These are phyloP conservation scores for Aplodontia rufa DNA, from an alignment of 2,113 vertebrate genomes.

Conservation along the genomic window DNA sequence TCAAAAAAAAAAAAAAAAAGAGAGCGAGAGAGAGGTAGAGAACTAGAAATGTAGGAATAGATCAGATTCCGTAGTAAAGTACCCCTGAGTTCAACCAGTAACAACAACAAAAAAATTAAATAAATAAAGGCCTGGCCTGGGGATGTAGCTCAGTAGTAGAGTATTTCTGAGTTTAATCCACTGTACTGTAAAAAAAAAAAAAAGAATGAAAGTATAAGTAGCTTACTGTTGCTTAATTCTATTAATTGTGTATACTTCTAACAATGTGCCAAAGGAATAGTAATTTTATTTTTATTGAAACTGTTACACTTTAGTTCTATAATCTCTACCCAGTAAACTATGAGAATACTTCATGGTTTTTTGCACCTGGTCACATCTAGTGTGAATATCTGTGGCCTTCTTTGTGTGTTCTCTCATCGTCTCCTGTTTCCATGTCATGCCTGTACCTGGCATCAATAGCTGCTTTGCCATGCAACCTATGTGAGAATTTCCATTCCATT, in stretches of 20 bases:
- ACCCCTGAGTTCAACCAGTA: no score
- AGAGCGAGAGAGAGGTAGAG: no score
- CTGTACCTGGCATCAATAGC: not conserved
- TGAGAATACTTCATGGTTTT: not conserved
- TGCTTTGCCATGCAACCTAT: not conserved
- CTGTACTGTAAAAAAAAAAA: no score
- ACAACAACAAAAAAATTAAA: no score
- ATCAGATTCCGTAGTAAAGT: no score
- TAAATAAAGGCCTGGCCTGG: no score
- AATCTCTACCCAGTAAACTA: not conserved
- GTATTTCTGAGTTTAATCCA: no score
- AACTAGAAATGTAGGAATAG: no score
- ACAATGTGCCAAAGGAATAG: not conserved
- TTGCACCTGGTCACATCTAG: not conserved
- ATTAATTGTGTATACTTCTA: constrained; percentile 5
- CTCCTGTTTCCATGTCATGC: not conserved
- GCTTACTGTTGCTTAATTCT: not conserved
- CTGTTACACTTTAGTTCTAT: not conserved
- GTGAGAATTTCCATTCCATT: not conserved
- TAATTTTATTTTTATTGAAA: constrained; percentile 4
- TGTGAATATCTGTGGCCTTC: not conserved
- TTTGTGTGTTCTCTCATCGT: not conserved
- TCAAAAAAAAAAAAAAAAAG: no score
- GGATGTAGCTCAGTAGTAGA: no score
- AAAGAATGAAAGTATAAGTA: no score